A percentile compares a stretch with the other conserved stretches of the same genome.
phyloP scores from a whole-genome alignment of 2,888 invertebrate genomes.

The Epistrophe eligans region DNA sequence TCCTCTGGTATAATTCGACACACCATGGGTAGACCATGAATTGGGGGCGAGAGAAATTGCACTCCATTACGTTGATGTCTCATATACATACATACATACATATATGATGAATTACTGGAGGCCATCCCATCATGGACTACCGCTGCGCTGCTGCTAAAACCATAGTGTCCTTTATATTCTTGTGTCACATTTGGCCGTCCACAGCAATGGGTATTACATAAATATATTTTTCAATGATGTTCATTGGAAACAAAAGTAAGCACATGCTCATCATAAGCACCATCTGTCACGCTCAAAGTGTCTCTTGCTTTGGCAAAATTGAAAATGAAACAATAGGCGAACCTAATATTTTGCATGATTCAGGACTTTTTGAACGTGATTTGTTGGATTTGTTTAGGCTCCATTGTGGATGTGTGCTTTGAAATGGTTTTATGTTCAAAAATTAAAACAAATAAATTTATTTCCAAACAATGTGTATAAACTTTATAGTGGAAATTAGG shows the following conservation, averaged over 20 bases:
- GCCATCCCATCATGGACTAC: conserved; percentile 12
- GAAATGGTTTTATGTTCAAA: background rate
- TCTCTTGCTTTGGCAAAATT: conserved; percentile 7
- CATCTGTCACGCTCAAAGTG: background rate
- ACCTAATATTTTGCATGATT: conserved; percentile 18
- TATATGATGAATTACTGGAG: conserved; percentile 28
- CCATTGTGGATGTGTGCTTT: background rate
- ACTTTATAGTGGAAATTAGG: too few species aligned
- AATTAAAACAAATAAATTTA: background rate
- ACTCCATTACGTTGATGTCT: conserved; percentile 27
- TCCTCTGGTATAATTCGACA: conserved; percentile 29
- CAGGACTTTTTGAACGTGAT: conserved; percentile 20
- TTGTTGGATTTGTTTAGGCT: conserved; percentile 8
- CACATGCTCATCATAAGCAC: conserved; percentile 25
- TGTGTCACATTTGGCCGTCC: conserved; percentile 10
- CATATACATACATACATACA: too few species aligned
- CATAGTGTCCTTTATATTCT: conserved; percentile 7
- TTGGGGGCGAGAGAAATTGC: conserved; percentile 33
- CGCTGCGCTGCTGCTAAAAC: background rate
- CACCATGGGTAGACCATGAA: conserved; percentile 35
- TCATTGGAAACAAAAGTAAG: conserved; percentile 26
- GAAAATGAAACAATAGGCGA: conserved; percentile 22
- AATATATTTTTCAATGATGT: conserved; percentile 2
- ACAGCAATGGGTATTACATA: background rate
- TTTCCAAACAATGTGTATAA: background rate